phyloP scores from a whole-genome alignment of 2,797 vertebrate species.

The Falco columbarius region DNA sequence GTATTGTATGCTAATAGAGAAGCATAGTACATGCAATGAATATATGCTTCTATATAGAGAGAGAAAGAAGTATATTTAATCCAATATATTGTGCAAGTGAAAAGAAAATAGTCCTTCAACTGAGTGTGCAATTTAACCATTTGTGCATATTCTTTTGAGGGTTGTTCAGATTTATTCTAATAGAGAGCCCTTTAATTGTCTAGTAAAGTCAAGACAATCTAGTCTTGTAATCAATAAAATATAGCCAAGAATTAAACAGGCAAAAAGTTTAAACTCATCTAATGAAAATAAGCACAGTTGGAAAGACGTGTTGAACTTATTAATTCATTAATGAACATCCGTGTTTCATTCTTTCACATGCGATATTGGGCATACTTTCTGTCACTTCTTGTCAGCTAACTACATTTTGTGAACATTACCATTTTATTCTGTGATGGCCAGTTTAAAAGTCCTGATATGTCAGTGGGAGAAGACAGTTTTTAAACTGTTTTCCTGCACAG shows the following conservation, averaged over 20 bases:
- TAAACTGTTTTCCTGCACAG: not conserved
- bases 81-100: not conserved
- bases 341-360: not conserved
- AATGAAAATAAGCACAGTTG: not conserved
- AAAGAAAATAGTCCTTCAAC: not conserved
- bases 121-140: not conserved
- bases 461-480: not conserved
- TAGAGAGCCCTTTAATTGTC: not conserved
- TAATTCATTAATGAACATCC: not conserved
- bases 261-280: not conserved
- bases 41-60: not conserved
- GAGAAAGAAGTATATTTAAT: not conserved
- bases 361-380: not conserved
- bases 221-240: not conserved
- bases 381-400: not conserved
- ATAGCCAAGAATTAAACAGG: not conserved
- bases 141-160: not conserved
- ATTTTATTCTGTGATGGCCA: not conserved
- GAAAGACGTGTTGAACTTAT: not conserved
- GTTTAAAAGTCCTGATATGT: not conserved
- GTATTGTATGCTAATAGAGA: not conserved
- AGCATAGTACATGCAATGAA: not conserved
- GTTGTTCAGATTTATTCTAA: not conserved
- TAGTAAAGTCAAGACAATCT: not conserved
- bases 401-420: not conserved